These are phyloP conservation scores for Amphilophus citrinellus DNA, from an alignment of 2,113 vertebrate species.

Conservation along the genomic window DNA sequence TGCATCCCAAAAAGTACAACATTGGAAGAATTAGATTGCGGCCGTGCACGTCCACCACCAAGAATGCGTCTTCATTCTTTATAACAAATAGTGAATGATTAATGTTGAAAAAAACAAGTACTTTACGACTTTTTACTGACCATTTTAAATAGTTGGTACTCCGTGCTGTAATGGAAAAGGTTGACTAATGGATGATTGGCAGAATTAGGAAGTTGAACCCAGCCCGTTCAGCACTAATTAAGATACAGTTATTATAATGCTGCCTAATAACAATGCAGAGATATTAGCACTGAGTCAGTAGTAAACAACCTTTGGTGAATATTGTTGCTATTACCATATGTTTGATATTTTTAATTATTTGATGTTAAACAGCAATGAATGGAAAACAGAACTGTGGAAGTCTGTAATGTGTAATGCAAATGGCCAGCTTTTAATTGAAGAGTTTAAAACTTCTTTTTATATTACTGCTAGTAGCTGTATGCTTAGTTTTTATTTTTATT, in stretches of 20 bases:
- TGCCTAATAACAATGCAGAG: background rate
- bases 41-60: background rate
- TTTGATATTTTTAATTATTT: background rate
- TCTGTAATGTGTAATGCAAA: background rate
- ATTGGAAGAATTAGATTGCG: background rate
- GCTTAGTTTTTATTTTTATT: background rate
- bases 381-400: background rate
- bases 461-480: background rate
- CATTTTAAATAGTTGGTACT: slow-evolving; percentile 11
- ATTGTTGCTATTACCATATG: background rate
- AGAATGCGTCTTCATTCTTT: background rate
- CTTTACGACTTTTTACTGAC: slow-evolving; percentile 29
- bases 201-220: slow-evolving; percentile 14
- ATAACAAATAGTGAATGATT: background rate
- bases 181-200: slow-evolving; percentile 21
- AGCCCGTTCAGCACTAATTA: background rate
- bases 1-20: background rate
- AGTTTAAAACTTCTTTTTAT: background rate
- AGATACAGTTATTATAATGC: slow-evolving; percentile 1
- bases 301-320: background rate
- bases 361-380: background rate
- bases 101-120: slow-evolving; percentile 1
- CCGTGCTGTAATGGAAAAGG: slow-evolving; percentile 12
- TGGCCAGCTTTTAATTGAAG: background rate
- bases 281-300: background rate